phyloP scores from a whole-genome alignment of 2,888 invertebrate genomes.

The Ctena decussata region DNA sequence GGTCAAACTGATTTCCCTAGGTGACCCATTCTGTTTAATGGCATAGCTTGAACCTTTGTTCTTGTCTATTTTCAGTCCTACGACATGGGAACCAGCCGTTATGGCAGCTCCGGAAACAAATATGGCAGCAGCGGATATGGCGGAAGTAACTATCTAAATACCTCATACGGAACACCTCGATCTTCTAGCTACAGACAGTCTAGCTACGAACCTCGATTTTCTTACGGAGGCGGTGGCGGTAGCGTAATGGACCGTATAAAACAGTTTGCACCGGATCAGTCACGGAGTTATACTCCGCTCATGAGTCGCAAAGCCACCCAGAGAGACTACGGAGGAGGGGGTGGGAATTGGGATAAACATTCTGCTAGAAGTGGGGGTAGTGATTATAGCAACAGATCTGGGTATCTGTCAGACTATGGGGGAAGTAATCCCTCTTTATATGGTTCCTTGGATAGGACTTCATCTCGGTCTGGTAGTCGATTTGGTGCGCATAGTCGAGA shows the following conservation, averaged over 20 bases:
- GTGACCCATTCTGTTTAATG: too few species aligned
- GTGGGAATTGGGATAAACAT: constrained; percentile 69
- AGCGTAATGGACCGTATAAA: constrained; percentile 77
- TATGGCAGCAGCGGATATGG: constrained; percentile 67
- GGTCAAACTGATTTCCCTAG: too few species aligned
- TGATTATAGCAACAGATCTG: constrained; percentile 78
- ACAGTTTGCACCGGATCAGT: constrained; percentile 62
- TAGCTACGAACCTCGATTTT: constrained; percentile 60
- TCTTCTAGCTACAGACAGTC: constrained; percentile 59
- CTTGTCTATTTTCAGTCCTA: constrained; percentile 73
- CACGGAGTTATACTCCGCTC: constrained; percentile 73
- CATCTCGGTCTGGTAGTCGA: constrained; percentile 77
- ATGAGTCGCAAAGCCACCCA: constrained; percentile 59
- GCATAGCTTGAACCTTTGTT: background rate
- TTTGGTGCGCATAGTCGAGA: constrained; percentile 80
- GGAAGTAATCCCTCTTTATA: constrained; percentile 78
- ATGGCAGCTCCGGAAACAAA: constrained; percentile 66
- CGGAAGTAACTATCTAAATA: constrained; percentile 66
- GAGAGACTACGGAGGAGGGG: constrained; percentile 61
- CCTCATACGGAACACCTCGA: constrained; percentile 63
- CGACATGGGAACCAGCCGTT: constrained; percentile 82
- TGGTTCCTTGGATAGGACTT: constrained; percentile 80
- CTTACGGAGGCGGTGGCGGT: constrained; percentile 43
- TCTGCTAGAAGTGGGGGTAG: constrained; percentile 68
- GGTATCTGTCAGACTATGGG: constrained; percentile 83